Evolutionary conservation across 2,113 vertebrate species (phyloP), one percentile per base, ranked within the genome.

Genomic region (Myodes glareolus): DNA sequence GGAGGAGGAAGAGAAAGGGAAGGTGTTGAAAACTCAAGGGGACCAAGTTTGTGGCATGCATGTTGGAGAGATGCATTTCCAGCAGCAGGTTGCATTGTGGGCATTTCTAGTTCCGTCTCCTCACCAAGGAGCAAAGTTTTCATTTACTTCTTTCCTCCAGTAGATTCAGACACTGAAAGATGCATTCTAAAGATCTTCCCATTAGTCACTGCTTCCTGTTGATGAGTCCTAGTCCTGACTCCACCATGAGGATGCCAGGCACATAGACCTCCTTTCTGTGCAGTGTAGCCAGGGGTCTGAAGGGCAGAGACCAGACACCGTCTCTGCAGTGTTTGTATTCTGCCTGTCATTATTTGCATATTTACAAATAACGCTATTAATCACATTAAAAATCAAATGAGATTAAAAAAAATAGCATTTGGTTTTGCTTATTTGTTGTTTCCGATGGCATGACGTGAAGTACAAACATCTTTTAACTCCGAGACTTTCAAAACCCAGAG

Each of bases 381-480:
- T 92, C 39, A 50, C 19, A 88, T 95, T 97, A 95, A 95, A 97
- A 92, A 73, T 89, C 70, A 94, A 87, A 93, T 76, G 80, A 90
- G 67, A 78, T 90, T 67, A 36, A 86, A 67, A 58, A 50, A 67
- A 91, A 82, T 14, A 42, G 36, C 55, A 55, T 80, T 75, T 84
- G 45, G 21, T 52, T 95, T 94, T 96, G 63, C n/a, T 72, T 76
- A 21, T 42, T 36, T 70, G 36, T 77, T 21, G 27, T 93, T 58
- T 91, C 61, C 89, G 58, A 58, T 88, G 94, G 45, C 33, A n/a
- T 16, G 14, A n/a, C 39, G 65, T 84, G 68, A 78, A 81, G 42
- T 33, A 67, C n/a, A 77, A 52, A 27, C 58, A 58, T 70, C 61
- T 88, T 90, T 88, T 23, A 72, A 8, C 67, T 61, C 55, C n/a